A percentile compares a stretch with the other conserved stretches of the same genome.
Evolutionary conservation across 2,888 invertebrate species (phyloP).

Genomic region (Cataglyphis rosenhaueri): DNA sequence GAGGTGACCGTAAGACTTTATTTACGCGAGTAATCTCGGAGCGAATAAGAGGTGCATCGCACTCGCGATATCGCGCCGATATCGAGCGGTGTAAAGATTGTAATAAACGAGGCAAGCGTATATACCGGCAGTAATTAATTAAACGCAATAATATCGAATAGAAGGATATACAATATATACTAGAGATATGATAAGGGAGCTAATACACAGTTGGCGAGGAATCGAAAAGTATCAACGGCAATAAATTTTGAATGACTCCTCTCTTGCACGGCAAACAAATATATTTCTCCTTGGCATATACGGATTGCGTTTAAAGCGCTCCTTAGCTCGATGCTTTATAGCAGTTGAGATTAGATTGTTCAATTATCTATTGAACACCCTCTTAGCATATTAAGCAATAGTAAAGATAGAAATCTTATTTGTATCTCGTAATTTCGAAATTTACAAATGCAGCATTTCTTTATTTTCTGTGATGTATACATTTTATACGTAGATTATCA

Average conservation of each 20-base stretch:
- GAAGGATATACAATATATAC: constrained; percentile 36
- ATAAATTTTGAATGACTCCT: constrained; percentile 42
- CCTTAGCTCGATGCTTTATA: not conserved
- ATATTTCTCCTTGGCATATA: constrained; percentile 31
- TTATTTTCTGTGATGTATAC: not conserved
- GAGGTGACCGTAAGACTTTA: constrained; percentile 29
- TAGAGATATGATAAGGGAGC: constrained; percentile 42
- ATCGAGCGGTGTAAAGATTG: constrained; percentile 42
- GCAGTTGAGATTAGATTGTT: constrained; percentile 39
- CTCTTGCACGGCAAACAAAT: constrained; percentile 38
- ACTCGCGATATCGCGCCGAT: constrained; percentile 22
- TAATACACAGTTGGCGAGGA: constrained; percentile 30
- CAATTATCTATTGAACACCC: constrained; percentile 25
- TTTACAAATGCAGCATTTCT: not conserved
- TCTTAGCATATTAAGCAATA: constrained; percentile 1
- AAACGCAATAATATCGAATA: constrained; percentile 36
- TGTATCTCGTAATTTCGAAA: constrained; percentile 15
- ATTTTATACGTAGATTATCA: not conserved
- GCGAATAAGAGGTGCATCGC: constrained; percentile 16
- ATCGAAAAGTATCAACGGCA: constrained; percentile 40
- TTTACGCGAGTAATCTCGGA: constrained; percentile 38
- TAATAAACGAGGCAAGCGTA: constrained; percentile 34
- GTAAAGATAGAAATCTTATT: not conserved
- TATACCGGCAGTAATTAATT: constrained; percentile 41
- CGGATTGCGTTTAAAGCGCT: constrained; percentile 15